Evolutionary conservation across 2,797 vertebrate genomes (phyloP), one percentile per base, ranked within the genome.

Genomic region (Coregonus sp.): DNA sequence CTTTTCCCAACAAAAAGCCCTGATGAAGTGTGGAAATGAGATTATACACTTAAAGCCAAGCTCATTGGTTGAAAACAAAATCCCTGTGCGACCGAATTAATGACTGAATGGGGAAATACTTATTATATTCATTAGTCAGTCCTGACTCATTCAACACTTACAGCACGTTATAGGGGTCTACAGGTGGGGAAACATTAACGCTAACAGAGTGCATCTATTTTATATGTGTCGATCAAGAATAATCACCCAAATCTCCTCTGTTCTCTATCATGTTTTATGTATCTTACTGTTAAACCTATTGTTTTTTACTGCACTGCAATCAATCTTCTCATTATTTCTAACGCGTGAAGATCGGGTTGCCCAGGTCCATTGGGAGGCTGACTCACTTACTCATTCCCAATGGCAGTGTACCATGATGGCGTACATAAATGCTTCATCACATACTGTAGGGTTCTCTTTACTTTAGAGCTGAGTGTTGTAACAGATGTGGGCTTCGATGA

Each of bases 391-490:
- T 82, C 83, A 20, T 79, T 85, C 88, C 86, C 84, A 47, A 47
- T 47, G 40, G 40, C 40, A 47, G 40, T 11, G 40, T 47, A 47
- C 40, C 79, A 80, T 71, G 77, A 83, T 84, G 52, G 77, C 63
- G 16, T 77, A 50, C 88, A 90, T 91, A 90, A 93, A 92, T 90
- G 87, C 80, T 87, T 92, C 88, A 90, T 89, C 88, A 84, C 88
- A 79, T 89, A 85, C 76, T 90, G 86, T 83, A 88, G 82, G 86
- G 82, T 75, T 85, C 86, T 85, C 84, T 85, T 87, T 88, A 81
- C 78, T 47, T 47, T 47, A 47, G 40, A 74, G 79, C 82, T 88
- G 89, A 92, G 80, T 4, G 72, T 81, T 93, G 78, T 86, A 90
- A 33, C 92, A 93, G 92, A 92, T 88, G 1, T 7, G n/a, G 75